Evolutionary conservation across 1,140 invertebrate species (phyloP).

Genomic region (Lepidostoma basale): DNA sequence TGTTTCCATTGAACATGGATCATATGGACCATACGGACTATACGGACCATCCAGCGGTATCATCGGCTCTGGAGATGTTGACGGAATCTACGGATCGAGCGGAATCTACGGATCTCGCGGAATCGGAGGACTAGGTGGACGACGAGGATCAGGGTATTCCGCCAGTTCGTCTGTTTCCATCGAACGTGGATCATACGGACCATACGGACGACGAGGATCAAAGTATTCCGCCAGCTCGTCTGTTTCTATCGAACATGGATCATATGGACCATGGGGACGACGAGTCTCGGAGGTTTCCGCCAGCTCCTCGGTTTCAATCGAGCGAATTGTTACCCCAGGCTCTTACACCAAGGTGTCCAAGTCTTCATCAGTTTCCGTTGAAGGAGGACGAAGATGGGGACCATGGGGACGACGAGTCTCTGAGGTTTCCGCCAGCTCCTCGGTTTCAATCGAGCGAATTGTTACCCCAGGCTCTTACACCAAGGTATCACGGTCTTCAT

Average conservation of each 20-base stretch:
- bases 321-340: background rate
- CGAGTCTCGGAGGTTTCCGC: background rate
- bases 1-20: background rate
- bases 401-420: background rate
- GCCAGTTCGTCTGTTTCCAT: background rate
- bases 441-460: too few relatives aligned
- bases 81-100: background rate
- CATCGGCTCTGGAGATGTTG: background rate
- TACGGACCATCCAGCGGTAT: background rate
- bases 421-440: background rate
- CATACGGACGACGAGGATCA: background rate
- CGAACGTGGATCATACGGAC: background rate
- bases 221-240: background rate
- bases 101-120: background rate
- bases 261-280: background rate
- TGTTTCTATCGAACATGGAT: background rate
- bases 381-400: slow-evolving; percentile 1
- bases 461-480: too few relatives aligned
- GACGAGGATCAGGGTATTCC: background rate
- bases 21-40: background rate
- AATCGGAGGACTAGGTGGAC: background rate
- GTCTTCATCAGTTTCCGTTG: slow-evolving; percentile 2
- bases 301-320: background rate
- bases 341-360: too few relatives aligned
- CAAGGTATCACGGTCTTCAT: background rate